Evolutionary conservation across 2,888 invertebrate genomes (phyloP), one percentile per base, ranked within the genome.

Genomic region (Macrosoma leucophasiata): DNA sequence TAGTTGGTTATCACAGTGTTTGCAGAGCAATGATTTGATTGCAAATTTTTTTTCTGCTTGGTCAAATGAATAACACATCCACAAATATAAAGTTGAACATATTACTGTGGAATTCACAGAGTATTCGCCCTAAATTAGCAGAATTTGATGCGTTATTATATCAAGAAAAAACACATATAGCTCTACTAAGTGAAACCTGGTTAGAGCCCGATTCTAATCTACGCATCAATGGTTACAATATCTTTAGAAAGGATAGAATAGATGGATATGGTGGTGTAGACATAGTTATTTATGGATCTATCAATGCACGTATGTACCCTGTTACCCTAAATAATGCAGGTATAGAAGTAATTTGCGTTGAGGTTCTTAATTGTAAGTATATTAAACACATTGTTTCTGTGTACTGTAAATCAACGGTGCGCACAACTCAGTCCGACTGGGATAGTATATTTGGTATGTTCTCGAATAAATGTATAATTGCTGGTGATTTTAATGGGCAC

Each of bases 401-500:
- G 7, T 49, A 46, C 9, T 49, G 44, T 11, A 37, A 42, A 5
- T 36, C 46, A 4, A 21, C 35, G 1, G 28, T 34, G 4, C 31
- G 23, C 4, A 36, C 33, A 3, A 4, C 6, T 3, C 21, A 18
- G 17, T 2, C 8, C 5, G 44, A 48, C 15, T 48, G 29, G 33
- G 26, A 37, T 12, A 9, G 6, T 3, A 13, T 33, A 3, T 37
- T 33, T 13, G n/a, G 18, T 1, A 17, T 10, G 10, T 28, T 23
- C 21, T 6, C 15, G 4, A 13, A 24, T 13, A 38, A 35, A 15
- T 20, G 39, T n/a, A 2, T 46, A 7, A 34, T 46, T 14, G 34
- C 31, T 11, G 46, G 41, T 1, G 43, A 44, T 19, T 37, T 43
- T 18, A 46, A 41, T 19, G 36, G 21, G 1, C 38, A 43, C 18